Conservation (phyloP, 2,113 vertebrate species). For the Poeciliopsis turrubarensis region DNA sequence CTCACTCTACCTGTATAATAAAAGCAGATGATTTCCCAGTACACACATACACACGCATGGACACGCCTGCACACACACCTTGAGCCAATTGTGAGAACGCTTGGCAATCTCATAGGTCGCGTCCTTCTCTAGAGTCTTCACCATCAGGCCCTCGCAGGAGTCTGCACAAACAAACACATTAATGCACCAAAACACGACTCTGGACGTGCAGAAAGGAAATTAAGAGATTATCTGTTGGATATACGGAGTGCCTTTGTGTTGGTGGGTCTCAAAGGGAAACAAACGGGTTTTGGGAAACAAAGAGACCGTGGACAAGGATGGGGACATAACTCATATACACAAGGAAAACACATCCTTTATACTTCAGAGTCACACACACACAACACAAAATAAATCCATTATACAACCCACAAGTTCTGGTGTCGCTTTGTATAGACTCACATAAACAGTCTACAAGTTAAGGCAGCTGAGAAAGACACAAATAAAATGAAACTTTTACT, state of each 20-base stretch:
- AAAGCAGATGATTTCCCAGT: no score
- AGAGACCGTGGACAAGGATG: slow-evolving; percentile 25
- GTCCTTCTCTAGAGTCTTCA: slow-evolving; percentile 89
- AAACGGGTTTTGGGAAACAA: slow-evolving; percentile 30
- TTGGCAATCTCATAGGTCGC: slow-evolving; percentile 95
- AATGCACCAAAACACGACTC: slow-evolving; percentile 35
- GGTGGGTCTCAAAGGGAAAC: slow-evolving; percentile 27
- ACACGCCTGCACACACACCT: slow-evolving; percentile 83
- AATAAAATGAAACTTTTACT: slow-evolving; percentile 22
- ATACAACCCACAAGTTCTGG: slow-evolving; percentile 37
- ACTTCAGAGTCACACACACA: slow-evolving; percentile 6
- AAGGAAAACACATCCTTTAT: slow-evolving; percentile 4
- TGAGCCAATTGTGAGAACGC: slow-evolving; percentile 93
- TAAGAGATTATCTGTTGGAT: slow-evolving; percentile 65
- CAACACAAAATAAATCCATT: slow-evolving; percentile 38
- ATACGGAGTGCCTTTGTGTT: slow-evolving; percentile 43
- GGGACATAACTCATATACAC: slow-evolving; percentile 15
- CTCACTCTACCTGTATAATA: neutral
- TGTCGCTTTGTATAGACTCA: neutral
- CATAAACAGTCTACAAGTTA: slow-evolving; percentile 2
- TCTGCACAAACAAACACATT: slow-evolving; percentile 74
- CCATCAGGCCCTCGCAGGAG: slow-evolving; percentile 93
- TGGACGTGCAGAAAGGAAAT: slow-evolving; percentile 58
- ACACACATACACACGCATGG: slow-evolving; percentile 20
- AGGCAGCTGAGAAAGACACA: slow-evolving; percentile 24